Evolutionary conservation across 2,113 vertebrate species (phyloP).

Genomic region (Clarias macrocephalus): DNA sequence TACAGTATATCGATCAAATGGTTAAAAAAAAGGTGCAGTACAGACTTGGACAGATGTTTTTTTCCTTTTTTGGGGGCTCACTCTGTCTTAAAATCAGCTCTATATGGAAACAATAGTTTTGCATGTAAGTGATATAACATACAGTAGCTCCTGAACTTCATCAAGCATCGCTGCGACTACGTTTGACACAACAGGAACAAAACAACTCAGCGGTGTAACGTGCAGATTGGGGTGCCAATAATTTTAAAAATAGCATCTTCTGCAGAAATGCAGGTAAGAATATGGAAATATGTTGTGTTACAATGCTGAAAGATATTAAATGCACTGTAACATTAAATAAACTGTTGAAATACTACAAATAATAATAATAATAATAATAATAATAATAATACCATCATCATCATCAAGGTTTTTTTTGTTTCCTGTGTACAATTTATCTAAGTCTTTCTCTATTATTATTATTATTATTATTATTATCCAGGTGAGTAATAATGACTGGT

Average conservation of each 20-base stretch:
- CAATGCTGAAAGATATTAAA: not conserved
- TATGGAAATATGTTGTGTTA: not conserved
- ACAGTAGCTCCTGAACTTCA: not conserved
- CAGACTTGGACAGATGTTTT: not conserved
- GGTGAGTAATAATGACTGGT: slow-evolving; percentile 66
- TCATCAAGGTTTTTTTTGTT: not conserved
- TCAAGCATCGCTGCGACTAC: not conserved
- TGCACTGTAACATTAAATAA: not conserved
- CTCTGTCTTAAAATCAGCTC: not conserved
- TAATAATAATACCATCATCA: not conserved
- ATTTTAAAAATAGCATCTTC: not conserved
- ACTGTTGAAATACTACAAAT: not conserved
- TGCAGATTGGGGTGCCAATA: not conserved
- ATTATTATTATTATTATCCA: not conserved
- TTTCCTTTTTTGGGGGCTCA: not conserved
- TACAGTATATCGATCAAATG: too few species aligned
- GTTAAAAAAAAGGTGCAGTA: too few species aligned
- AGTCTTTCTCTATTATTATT: not conserved
- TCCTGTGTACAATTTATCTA: too few species aligned
- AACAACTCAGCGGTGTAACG: not conserved
- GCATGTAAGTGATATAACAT: not conserved
- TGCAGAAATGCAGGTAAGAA: not conserved
- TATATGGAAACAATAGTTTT: not conserved
- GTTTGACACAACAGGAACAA: not conserved
- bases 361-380: not conserved